A percentile compares a stretch with the other conserved stretches of the same genome.
These are phyloP conservation scores for Boloria euphrosyne DNA, from an alignment of 2,888 invertebrate species.

Conservation along the genomic window DNA sequence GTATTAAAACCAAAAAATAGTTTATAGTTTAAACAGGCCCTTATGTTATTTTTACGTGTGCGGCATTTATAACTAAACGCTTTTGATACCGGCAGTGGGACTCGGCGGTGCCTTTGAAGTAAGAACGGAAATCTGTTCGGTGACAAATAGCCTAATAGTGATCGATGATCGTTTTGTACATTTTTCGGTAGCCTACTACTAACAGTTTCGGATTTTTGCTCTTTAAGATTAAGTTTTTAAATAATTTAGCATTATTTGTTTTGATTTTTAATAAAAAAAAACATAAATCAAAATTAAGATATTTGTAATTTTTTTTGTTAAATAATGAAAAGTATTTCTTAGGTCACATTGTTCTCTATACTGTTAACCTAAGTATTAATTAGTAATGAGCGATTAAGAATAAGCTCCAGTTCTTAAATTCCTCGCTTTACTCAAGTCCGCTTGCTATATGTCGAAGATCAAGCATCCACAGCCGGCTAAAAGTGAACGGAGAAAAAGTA, in stretches of 20 bases:
- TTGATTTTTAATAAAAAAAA: slow-evolving; percentile 31
- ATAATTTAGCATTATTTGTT: slow-evolving; percentile 1
- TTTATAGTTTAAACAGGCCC: slow-evolving; percentile 19
- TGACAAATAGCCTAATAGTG: slow-evolving; percentile 63
- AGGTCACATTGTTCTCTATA: too few relatives aligned
- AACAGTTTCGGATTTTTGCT: neutral
- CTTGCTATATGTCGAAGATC: too few relatives aligned
- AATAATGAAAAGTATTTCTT: too few relatives aligned
- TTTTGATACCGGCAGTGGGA: slow-evolving; percentile 53
- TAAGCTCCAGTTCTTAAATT: too few relatives aligned
- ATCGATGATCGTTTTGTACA: slow-evolving; percentile 39
- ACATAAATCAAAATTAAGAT: too few relatives aligned
- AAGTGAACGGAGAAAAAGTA: too few relatives aligned
- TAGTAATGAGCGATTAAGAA: too few relatives aligned
- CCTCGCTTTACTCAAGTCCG: too few relatives aligned
- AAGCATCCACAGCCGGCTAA: too few relatives aligned
- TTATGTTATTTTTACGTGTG: slow-evolving; percentile 40
- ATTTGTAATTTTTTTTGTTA: too few relatives aligned
- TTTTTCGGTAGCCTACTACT: slow-evolving; percentile 24
- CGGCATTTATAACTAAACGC: slow-evolving; percentile 42
- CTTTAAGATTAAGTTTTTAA: neutral
- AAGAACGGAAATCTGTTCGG: slow-evolving; percentile 59
- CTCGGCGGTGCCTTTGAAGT: slow-evolving; percentile 61
- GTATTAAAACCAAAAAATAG: neutral
- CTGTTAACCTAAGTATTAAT: too few relatives aligned